Percentiles rank a stretch among this genome's conserved stretches.
These are phyloP conservation scores for Centruroides vittatus DNA, from an alignment of 1,140 invertebrate genomes.

Conservation along the genomic window DNA sequence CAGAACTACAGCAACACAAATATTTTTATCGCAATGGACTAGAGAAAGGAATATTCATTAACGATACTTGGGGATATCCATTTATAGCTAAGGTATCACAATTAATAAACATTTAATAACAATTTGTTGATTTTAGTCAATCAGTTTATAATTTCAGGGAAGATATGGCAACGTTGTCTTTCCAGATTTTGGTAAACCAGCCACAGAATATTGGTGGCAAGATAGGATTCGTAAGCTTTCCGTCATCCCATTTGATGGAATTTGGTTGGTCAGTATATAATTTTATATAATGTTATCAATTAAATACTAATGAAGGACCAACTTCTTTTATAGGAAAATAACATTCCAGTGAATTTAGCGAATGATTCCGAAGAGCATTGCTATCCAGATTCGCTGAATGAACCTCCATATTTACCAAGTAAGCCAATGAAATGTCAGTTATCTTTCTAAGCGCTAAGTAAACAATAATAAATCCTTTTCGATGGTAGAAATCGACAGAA, in stretches of 20 bases:
- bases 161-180: conserved; percentile 36
- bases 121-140: neutral
- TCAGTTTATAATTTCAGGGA: neutral
- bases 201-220: conserved; percentile 54
- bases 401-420: conserved; percentile 49
- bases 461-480: conserved; percentile 3
- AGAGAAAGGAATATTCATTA: conserved; percentile 5
- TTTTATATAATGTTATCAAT: neutral
- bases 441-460: neutral
- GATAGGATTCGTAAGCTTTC: conserved; percentile 53
- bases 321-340: conserved; percentile 10
- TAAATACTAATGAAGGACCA: neutral
- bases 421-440: neutral
- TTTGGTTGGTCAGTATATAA: conserved; percentile 45
- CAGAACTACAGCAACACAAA: neutral
- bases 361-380: conserved; percentile 29
- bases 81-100: neutral
- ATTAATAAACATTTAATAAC: neutral
- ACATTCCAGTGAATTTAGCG: conserved; percentile 16
- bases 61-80: conserved; percentile 6
- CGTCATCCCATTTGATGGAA: conserved; percentile 53
- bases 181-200: conserved; percentile 73
- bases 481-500: neutral
- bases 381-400: conserved; percentile 42
- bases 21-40: neutral